A percentile compares a stretch with the other conserved stretches of the same genome.
Conservation (phyloP, 2,113 vertebrate species). For the Microtus pennsylvanicus region DNA sequence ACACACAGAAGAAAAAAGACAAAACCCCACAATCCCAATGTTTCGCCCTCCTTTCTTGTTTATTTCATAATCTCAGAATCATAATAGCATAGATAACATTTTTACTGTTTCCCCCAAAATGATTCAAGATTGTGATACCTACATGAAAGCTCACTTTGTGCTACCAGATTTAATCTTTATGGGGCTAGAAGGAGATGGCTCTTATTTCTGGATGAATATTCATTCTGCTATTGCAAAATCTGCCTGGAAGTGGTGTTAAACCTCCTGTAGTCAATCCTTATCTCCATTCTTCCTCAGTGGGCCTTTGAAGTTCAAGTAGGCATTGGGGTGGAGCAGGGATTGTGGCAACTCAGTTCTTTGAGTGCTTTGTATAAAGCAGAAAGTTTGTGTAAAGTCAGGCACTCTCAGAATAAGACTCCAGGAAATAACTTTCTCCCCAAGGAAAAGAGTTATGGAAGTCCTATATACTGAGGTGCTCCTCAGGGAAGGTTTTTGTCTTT, state of each 20-base stretch:
- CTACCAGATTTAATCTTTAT: slow-evolving; percentile 34
- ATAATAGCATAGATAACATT: neutral
- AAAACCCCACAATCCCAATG: neutral
- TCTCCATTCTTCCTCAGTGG: neutral
- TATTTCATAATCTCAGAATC: neutral
- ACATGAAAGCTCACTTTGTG: slow-evolving; percentile 29
- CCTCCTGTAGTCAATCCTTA: neutral
- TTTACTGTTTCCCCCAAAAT: neutral
- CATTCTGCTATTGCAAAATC: neutral
- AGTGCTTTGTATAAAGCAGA: neutral
- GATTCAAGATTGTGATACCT: slow-evolving; percentile 15
- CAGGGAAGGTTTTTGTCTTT: neutral
- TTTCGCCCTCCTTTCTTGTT: neutral
- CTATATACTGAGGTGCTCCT: neutral
- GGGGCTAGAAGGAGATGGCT: neutral
- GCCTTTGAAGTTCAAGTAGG: slow-evolving; percentile 12
- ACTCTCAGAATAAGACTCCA: neutral
- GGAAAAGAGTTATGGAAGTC: neutral
- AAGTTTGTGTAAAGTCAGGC: neutral
- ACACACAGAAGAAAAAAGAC: neutral
- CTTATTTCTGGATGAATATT: slow-evolving; percentile 16
- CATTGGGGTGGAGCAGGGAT: neutral
- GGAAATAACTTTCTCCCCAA: neutral
- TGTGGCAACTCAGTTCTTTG: neutral
- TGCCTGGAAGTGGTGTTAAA: neutral